These are phyloP conservation scores for Pseudomugil gertrudae DNA, from an alignment of 2,797 vertebrate species.

Conservation along the genomic window DNA sequence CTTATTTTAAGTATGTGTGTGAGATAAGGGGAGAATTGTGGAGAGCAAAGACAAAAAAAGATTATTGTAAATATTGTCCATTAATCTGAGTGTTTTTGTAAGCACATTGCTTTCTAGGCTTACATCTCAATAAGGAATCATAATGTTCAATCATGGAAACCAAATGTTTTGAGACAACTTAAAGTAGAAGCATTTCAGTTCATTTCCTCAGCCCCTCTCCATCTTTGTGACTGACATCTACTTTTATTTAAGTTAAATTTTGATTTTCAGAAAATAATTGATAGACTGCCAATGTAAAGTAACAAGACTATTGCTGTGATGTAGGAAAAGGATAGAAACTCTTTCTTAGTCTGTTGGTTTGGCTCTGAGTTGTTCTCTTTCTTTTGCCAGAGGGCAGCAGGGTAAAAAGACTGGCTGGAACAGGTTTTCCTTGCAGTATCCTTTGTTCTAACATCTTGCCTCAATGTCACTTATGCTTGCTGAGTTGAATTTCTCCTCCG, in stretches of 20 bases:
- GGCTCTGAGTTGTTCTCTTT: neutral
- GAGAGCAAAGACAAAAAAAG: conserved; percentile 15
- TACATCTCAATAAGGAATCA: too few relatives aligned
- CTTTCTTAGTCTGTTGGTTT: neutral
- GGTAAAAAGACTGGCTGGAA: neutral
- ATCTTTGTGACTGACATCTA: too few relatives aligned
- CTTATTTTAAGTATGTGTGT: conserved; percentile 1
- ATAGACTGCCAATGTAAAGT: neutral
- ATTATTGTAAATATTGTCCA: neutral
- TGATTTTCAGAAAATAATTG: too few relatives aligned
- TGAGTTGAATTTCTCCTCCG: neutral
- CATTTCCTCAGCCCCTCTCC: too few relatives aligned
- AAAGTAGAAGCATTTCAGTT: too few relatives aligned
- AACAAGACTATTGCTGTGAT: neutral
- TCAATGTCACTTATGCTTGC: neutral
- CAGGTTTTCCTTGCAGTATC: neutral
- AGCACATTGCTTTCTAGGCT: neutral
- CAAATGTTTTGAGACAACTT: too few relatives aligned
- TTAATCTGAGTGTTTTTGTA: neutral
- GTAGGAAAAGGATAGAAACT: neutral
- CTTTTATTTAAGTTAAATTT: too few relatives aligned
- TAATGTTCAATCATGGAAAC: too few relatives aligned
- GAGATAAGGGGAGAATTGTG: neutral
- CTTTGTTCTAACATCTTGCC: neutral
- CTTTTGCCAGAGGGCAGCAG: neutral